A percentile compares a stretch with the other conserved stretches of the same genome.
Conservation (phyloP, 2,797 vertebrate species). For the Anniella stebbinsi region DNA sequence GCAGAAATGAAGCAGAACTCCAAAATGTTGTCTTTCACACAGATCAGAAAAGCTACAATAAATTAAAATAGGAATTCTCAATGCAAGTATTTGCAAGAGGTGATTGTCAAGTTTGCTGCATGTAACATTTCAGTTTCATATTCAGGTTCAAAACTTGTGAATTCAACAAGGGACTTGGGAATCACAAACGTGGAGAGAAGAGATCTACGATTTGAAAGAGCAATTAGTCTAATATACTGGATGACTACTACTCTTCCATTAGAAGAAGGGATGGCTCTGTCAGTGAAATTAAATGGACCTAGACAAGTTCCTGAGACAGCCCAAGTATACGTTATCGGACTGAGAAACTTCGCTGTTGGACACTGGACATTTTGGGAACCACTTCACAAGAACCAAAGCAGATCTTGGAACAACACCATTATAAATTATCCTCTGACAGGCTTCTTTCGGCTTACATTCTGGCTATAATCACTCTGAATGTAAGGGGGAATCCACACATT, state of each 20-base stretch:
- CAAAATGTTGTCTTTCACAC: not conserved
- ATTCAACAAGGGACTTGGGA: not conserved
- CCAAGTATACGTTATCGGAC: not conserved
- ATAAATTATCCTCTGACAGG: too few species aligned
- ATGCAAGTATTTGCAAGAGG: not conserved
- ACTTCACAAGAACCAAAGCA: too few species aligned
- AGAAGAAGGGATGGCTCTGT: not conserved
- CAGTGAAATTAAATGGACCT: not conserved
- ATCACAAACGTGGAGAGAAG: too few species aligned
- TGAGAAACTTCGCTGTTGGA: not conserved
- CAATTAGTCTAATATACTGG: too few species aligned
- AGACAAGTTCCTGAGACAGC: not conserved
- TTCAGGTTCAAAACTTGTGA: too few species aligned
- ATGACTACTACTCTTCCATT: not conserved
- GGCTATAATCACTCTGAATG: too few species aligned
- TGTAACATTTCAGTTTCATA: not conserved
- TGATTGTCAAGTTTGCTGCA: not conserved
- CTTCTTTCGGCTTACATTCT: too few species aligned
- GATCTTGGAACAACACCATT: too few species aligned
- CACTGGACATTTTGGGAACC: not conserved
- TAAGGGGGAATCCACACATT: too few species aligned
- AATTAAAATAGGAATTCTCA: not conserved
- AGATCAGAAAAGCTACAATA: not conserved
- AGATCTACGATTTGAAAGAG: too few species aligned
- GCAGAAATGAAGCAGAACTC: not conserved